Base-by-base conservation (phyloP, 2,888 invertebrate genomes). In the Chouioia cunea region DNA sequence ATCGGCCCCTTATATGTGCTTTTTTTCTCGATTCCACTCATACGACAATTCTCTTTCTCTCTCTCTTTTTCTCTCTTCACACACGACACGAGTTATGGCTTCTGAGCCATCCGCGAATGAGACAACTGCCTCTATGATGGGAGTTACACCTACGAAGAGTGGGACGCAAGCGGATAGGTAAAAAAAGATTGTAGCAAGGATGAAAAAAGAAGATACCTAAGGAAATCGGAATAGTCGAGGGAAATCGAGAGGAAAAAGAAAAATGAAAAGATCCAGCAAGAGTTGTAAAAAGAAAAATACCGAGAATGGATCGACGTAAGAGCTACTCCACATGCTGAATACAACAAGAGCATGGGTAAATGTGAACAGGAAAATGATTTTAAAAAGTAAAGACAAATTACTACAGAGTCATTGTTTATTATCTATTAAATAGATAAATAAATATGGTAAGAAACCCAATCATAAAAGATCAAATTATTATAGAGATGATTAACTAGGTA, bases 41-140 rank as follows among this genome's bases (percentile, higher is more conserved):
- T 70, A 65, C 75, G 73, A 68, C 73, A 71, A 74, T 77, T 74
- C 71, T 75, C 73, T 74, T 65, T 74, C 65, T 65, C 57, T 54
- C 54, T 64, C 50, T 36, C 36, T n/a, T n/a, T n/a, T n/a, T 36
- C 36, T 10, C 36, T 36, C 12, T 36, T 71, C 65, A 22, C 71
- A 69, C 50, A 65, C 48, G 65, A 56, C 44, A 56, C 65, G 48
- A 66, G 58, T 66, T 66, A 66, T 52, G 53, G 52, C 23, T 36
- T 15, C 16, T n/a, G 43, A 20, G 27, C 58, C 50, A 52, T 58
- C 52, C 23, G 48, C 62, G 48, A 62, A 48, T 68, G 48, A 48
- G 48, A 68, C 60, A 48, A 43, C 56, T 47, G 47, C 54, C 47
- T 63, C 20, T n/a, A 16, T 46, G 43, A 63, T 53, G 57, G 56